Conservation (phyloP, 2,888 invertebrate genomes). For the Zaprionus lineosus region DNA sequence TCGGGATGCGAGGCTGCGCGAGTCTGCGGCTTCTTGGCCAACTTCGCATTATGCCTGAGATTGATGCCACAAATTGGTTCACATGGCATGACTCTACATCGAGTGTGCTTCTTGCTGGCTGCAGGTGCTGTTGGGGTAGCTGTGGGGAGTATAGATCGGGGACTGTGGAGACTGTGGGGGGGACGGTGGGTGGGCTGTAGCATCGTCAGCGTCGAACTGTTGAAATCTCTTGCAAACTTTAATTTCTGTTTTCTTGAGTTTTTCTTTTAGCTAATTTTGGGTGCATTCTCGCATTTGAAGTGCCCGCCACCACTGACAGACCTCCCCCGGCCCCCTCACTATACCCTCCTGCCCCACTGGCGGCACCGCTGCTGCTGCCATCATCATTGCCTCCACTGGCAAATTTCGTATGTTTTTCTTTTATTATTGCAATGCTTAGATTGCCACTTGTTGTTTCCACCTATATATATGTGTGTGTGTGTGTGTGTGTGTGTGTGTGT, state of each 20-base stretch:
- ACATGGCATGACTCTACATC: constrained; percentile 70
- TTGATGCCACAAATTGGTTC: constrained; percentile 82
- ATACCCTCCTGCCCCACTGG: too few relatives aligned
- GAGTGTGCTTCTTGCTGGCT: constrained; percentile 15
- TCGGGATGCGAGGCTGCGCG: constrained; percentile 18
- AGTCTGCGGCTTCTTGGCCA: constrained; percentile 52
- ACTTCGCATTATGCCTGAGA: constrained; percentile 80
- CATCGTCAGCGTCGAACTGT: constrained; percentile 46
- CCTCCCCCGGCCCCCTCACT: too few relatives aligned
- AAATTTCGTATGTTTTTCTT: constrained; percentile 65
- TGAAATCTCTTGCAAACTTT: constrained; percentile 71
- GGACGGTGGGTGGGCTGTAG: constrained; percentile 8
- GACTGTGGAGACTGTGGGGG: background rate
- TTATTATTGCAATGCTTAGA: constrained; percentile 68
- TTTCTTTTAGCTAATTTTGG: constrained; percentile 61
- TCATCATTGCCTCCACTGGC: too few relatives aligned
- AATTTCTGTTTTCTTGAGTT: constrained; percentile 71
- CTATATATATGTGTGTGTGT: too few relatives aligned
- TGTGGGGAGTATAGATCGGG: too few relatives aligned
- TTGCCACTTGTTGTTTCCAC: constrained; percentile 51
- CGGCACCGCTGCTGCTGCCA: too few relatives aligned
- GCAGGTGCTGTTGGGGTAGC: background rate
- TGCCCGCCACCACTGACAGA: constrained; percentile 54
- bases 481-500: constrained; percentile 16
- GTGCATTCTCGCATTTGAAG: constrained; percentile 71